phyloP scores from a whole-genome alignment of 2,888 invertebrate genomes.

The Willowsia nigromaculata region DNA sequence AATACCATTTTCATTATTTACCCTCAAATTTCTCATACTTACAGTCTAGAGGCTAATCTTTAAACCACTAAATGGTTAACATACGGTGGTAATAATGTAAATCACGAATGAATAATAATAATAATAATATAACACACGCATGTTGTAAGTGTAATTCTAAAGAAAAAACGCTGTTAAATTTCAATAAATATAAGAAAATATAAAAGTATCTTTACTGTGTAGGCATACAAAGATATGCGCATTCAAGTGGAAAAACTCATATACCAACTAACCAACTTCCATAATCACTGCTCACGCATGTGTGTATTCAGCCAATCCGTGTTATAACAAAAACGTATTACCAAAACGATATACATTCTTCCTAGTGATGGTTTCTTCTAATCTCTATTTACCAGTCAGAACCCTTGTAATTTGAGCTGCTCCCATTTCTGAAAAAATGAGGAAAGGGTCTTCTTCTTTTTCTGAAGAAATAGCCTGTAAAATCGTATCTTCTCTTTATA shows the following conservation, averaged over 20 bases:
- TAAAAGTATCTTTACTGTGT: background rate
- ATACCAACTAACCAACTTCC: background rate
- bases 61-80: too few species aligned
- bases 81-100: background rate
- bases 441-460: slow-evolving; percentile 54
- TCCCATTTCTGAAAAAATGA: slow-evolving; percentile 63
- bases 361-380: slow-evolving; percentile 1
- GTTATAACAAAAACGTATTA: too few species aligned
- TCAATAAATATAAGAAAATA: background rate
- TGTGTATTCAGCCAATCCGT: background rate
- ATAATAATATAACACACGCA: background rate
- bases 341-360: too few species aligned
- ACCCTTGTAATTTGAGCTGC: slow-evolving; percentile 68
- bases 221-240: background rate
- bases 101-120: too few species aligned
- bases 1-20: too few species aligned
- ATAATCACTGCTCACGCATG: background rate
- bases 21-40: too few species aligned
- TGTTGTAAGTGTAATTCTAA: slow-evolving; percentile 34
- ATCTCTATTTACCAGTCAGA: background rate
- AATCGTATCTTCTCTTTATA: slow-evolving; percentile 42
- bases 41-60: too few species aligned
- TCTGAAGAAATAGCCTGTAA: slow-evolving; percentile 39
- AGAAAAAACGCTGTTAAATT: slow-evolving; percentile 41
- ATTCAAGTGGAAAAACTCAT: slow-evolving; percentile 41